A percentile compares a stretch with the other conserved stretches of the same genome.
phyloP scores from a whole-genome alignment of 2,888 invertebrate species.

The Venustoraphidia nigricollis region DNA sequence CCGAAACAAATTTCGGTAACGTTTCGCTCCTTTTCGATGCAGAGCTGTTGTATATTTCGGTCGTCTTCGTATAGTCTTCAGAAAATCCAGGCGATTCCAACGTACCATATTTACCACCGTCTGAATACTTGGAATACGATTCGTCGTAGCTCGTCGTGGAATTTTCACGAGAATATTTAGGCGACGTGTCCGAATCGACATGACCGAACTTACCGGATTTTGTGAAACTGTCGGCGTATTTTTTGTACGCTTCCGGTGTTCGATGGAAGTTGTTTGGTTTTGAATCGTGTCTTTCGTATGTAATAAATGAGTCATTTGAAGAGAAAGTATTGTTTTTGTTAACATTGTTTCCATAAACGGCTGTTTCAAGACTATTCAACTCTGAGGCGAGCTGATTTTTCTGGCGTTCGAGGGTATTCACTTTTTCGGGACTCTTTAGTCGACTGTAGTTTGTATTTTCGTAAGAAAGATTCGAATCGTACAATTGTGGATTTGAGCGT shows the following conservation, averaged over 20 bases:
- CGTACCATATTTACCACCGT: neutral
- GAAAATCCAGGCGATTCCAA: too few species aligned
- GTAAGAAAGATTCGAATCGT: constrained; percentile 14
- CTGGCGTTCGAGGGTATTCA: constrained; percentile 24
- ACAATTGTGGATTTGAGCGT: neutral
- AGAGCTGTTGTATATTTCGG: constrained; percentile 3
- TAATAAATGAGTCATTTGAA: neutral
- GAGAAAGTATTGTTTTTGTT: neutral
- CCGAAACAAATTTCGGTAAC: constrained; percentile 5
- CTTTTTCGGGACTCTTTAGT: constrained; percentile 27
- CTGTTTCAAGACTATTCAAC: constrained; percentile 21
- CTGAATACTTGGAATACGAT: neutral
- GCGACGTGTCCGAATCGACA: too few species aligned
- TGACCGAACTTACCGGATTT: neutral
- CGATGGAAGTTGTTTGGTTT: constrained; percentile 12
- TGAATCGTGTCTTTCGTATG: neutral
- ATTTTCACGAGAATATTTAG: neutral
- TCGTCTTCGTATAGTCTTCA: neutral
- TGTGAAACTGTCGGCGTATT: constrained; percentile 5
- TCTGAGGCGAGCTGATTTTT: constrained; percentile 21
- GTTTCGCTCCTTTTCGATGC: neutral
- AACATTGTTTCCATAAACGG: constrained; percentile 18
- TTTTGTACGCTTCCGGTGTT: constrained; percentile 7
- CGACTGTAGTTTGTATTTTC: constrained; percentile 23
- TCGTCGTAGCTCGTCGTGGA: neutral